phyloP scores from a whole-genome alignment of 2,113 vertebrate species.

The Melierax canorus region DNA sequence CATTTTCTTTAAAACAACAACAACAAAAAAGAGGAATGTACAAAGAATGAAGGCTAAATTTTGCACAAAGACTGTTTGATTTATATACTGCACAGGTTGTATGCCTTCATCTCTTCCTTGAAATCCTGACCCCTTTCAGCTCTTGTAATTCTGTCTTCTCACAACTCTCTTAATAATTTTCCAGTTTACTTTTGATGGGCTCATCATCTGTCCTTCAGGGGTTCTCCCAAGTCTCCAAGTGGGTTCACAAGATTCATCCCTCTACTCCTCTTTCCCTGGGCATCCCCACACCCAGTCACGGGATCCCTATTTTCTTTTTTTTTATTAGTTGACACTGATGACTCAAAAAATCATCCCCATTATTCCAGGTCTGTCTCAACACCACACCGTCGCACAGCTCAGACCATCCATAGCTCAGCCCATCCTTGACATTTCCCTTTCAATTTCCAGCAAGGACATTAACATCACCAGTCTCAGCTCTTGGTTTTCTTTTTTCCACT shows the following conservation, averaged over 20 bases:
- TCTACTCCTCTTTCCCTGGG: not conserved
- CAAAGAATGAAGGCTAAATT: not conserved
- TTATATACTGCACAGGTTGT: not conserved
- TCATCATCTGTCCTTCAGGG: not conserved
- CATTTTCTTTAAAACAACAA: conserved; percentile 28
- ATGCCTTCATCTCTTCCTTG: not conserved
- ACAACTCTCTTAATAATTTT: not conserved
- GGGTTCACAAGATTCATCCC: not conserved
- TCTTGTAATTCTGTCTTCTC: not conserved
- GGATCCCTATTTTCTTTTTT: fast-evolving
- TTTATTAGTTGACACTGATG: not conserved
- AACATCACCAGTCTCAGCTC: no score
- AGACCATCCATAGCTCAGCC: not conserved
- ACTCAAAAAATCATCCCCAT: not conserved
- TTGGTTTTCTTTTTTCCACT: not conserved
- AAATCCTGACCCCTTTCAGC: not conserved
- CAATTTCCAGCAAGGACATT: not conserved
- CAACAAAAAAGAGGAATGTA: not conserved
- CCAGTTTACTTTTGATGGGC: not conserved
- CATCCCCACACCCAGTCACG: fast-evolving
- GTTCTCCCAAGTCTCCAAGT: not conserved
- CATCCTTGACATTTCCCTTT: not conserved
- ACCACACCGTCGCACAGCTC: fast-evolving
- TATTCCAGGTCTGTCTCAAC: not conserved
- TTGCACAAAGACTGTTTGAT: not conserved